Evolutionary conservation across 1,140 invertebrate species (phyloP).

Genomic region (Melanaphis sacchari): DNA sequence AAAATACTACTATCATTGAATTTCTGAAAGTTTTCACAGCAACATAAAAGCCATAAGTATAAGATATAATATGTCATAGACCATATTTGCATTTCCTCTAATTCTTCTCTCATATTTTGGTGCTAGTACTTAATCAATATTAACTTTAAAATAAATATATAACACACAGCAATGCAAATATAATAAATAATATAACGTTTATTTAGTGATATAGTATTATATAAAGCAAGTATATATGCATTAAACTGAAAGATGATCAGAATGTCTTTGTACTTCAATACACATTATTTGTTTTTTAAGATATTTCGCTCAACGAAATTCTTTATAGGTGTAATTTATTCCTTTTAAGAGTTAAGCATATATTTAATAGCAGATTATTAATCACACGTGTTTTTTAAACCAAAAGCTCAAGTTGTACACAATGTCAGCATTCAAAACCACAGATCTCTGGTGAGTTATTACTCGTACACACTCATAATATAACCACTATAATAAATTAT

Average conservation of each 20-base stretch:
- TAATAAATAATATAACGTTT: neutral
- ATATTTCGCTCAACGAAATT: neutral
- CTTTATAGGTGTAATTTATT: neutral
- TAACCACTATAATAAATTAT: neutral
- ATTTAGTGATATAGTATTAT: neutral
- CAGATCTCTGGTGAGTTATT: conserved; percentile 6
- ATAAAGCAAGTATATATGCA: neutral
- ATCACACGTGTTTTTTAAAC: neutral
- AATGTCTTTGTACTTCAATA: neutral
- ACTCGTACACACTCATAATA: neutral
- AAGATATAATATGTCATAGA: neutral
- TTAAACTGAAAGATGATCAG: neutral
- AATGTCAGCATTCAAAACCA: neutral
- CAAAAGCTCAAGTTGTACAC: neutral
- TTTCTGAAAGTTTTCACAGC: neutral
- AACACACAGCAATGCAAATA: neutral
- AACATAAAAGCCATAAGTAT: neutral
- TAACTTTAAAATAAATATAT: neutral
- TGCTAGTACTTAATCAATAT: neutral
- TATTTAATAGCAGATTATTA: neutral
- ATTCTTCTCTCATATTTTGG: neutral
- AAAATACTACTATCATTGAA: neutral
- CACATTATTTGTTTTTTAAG: neutral
- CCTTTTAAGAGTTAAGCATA: neutral
- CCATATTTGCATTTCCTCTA: neutral